Evolutionary conservation across 2,888 invertebrate genomes (phyloP).

Genomic region (Seira ritae): DNA sequence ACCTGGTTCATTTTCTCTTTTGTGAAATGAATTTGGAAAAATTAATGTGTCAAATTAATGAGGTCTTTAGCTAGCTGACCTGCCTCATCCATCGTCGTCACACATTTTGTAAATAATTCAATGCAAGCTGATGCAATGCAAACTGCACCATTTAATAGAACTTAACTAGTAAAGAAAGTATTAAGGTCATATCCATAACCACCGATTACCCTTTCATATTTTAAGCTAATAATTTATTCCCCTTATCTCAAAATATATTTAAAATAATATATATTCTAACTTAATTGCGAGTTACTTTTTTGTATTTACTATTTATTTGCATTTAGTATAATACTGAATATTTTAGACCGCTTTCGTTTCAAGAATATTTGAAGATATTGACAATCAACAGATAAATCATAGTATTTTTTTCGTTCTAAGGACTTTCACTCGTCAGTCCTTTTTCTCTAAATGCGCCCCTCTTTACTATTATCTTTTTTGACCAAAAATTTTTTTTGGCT

Average conservation of each 20-base stretch:
- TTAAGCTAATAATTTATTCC: neutral
- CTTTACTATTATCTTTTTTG: neutral
- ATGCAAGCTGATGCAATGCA: neutral
- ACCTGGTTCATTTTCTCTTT: conserved; percentile 10
- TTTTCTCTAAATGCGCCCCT: neutral
- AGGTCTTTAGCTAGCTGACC: no score
- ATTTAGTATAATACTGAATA: no score
- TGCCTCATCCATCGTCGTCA: neutral
- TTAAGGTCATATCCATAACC: conserved; percentile 4
- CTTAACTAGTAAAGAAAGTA: conserved; percentile 4
- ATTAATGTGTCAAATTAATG: conserved; percentile 1
- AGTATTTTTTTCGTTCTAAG: no score
- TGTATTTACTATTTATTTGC: neutral
- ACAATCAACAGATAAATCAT: no score
- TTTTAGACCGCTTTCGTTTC: no score
- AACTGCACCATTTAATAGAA: neutral
- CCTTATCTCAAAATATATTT: neutral
- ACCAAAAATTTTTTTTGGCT: conserved; percentile 34
- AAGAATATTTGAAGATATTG: no score
- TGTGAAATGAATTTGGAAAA: neutral
- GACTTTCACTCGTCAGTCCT: neutral
- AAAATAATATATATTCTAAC: neutral
- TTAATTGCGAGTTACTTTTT: neutral
- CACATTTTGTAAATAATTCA: neutral
- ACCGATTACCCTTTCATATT: neutral